Conservation (phyloP, 2,797 vertebrate species). For the Mormyrops boulengeri region DNA sequence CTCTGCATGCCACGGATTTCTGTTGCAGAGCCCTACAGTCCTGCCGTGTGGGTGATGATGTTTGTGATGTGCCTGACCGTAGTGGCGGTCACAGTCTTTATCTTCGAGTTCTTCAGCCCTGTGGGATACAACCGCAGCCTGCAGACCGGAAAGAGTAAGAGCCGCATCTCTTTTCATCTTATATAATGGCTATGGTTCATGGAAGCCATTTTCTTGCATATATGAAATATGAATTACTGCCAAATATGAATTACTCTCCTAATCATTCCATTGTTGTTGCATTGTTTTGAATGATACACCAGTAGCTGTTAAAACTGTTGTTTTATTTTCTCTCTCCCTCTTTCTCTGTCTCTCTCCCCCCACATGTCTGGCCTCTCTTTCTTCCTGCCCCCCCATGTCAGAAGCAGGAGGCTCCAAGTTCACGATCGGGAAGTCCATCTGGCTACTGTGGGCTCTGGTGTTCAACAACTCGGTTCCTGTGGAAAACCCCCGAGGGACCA, state of each 20-base stretch:
- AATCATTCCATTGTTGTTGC: not conserved
- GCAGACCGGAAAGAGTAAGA: conserved; percentile 83
- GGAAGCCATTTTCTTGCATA: conserved; percentile 19
- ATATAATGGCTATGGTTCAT: not conserved
- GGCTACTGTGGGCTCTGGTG: conserved; percentile 89
- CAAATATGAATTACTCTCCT: not conserved
- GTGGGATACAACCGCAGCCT: conserved; percentile 92
- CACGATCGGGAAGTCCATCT: conserved; percentile 88
- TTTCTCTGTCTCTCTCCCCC: not conserved
- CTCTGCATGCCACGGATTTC: not conserved
- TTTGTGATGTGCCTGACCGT: conserved; percentile 95
- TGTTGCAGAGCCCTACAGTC: conserved; percentile 83
- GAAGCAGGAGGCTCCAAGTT: conserved; percentile 82
- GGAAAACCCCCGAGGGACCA: conserved; percentile 87
- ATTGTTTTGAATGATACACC: not conserved
- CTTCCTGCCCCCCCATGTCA: conserved; percentile 35
- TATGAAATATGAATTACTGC: not conserved
- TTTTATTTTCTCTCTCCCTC: not conserved
- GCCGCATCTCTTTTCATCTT: conserved; percentile 13
- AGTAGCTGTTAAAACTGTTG: not conserved
- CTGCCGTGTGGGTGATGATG: conserved; percentile 97
- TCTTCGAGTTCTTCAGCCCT: conserved; percentile 95
- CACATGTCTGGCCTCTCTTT: not conserved
- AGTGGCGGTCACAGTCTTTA: conserved; percentile 90
- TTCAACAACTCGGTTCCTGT: conserved; percentile 95